phyloP scores from a whole-genome alignment of 2,888 invertebrate species.

The Gonocerus acuteangulatus region DNA sequence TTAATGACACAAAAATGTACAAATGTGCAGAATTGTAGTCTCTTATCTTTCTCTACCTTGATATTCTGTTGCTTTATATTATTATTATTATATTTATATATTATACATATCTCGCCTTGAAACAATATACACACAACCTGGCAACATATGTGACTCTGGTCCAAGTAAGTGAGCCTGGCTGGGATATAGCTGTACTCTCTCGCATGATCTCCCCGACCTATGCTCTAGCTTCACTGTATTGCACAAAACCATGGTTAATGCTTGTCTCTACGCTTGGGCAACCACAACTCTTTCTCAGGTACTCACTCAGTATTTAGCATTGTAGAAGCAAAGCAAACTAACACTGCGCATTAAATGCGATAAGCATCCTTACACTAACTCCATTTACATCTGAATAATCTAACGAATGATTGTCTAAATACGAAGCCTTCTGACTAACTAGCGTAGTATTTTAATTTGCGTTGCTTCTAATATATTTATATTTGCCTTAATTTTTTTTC shows the following conservation, averaged over 20 bases:
- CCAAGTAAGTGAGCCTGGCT: conserved; percentile 27
- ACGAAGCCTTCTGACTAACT: conserved; percentile 28
- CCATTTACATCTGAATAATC: conserved; percentile 24
- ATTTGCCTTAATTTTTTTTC: conserved; percentile 28
- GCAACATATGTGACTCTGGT: conserved; percentile 24
- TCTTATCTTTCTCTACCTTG: conserved; percentile 24
- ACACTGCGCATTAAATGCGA: conserved; percentile 31
- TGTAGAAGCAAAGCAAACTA: conserved; percentile 36
- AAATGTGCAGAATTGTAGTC: conserved; percentile 25
- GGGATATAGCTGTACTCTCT: conserved; percentile 26
- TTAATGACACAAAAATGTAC: conserved; percentile 21
- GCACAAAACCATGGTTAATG: conserved; percentile 35
- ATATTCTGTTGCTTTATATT: conserved; percentile 20
- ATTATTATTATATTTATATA: conserved; percentile 25
- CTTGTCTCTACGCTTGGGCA: conserved; percentile 28
- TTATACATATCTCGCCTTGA: conserved; percentile 19
- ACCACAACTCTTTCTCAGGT: conserved; percentile 35
- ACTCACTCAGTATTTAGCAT: conserved; percentile 35
- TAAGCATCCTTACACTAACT: conserved; percentile 17
- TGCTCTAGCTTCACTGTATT: conserved; percentile 36
- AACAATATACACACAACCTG: conserved; percentile 26
- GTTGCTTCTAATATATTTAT: conserved; percentile 36
- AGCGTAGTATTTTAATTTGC: conserved; percentile 36
- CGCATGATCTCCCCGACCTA: conserved; percentile 29
- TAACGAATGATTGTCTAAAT: conserved; percentile 13